phyloP scores from a whole-genome alignment of 2,113 vertebrate genomes.

The Myrmecophaga tridactyla region DNA sequence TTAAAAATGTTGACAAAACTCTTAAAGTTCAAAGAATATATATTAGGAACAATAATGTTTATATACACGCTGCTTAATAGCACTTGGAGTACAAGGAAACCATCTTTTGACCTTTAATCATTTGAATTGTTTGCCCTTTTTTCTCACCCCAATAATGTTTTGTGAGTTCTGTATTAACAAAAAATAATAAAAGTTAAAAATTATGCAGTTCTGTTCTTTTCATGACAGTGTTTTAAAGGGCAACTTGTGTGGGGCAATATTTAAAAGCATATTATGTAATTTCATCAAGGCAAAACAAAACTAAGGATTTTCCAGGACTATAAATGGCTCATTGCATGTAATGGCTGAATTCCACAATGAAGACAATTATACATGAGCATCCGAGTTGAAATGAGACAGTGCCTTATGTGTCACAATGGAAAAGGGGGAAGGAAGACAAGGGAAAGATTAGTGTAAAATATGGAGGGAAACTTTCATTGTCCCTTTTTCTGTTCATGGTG shows the following conservation, averaged over 20 bases:
- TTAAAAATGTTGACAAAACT: not conserved
- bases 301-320: not conserved
- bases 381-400: not conserved
- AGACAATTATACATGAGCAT: no score
- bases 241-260: not conserved
- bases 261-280: not conserved
- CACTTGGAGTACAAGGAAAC: not conserved
- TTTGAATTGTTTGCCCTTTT: not conserved
- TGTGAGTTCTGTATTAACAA: not conserved
- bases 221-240: constrained; percentile 42
- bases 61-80: not conserved
- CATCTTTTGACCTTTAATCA: not conserved
- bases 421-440: not conserved
- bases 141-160: not conserved
- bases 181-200: constrained; percentile 49
- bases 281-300: not conserved
- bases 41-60: fast-evolving
- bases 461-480: not conserved
- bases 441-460: fast-evolving
- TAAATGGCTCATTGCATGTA: not conserved
- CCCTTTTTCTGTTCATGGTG: not conserved
- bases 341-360: not conserved
- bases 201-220: not conserved
- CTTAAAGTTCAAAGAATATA: not conserved
- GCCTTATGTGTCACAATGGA: fast-evolving